Evolutionary conservation across 2,797 vertebrate genomes (phyloP).

Genomic region (Sciurus vulgaris): DNA sequence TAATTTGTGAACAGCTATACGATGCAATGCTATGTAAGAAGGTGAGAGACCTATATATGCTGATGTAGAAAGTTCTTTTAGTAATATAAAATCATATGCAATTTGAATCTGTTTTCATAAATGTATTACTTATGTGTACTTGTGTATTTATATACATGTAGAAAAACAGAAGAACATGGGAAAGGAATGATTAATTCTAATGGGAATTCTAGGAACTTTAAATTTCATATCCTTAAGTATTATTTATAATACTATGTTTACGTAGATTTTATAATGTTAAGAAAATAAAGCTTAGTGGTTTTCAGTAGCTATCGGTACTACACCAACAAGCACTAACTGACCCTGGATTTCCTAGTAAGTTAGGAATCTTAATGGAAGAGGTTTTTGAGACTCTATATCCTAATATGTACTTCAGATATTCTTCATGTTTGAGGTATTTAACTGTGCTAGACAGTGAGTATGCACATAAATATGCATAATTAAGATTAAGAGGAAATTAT

Average conservation of each 20-base stretch:
- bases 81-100: background rate
- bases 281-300: slow-evolving; percentile 38
- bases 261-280: slow-evolving; percentile 17
- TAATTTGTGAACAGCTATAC: slow-evolving; percentile 3
- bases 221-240: slow-evolving; percentile 13
- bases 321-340: background rate
- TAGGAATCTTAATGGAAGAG: background rate
- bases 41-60: background rate
- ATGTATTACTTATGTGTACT: background rate
- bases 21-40: background rate
- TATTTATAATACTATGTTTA: slow-evolving; percentile 12
- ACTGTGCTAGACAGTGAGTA: background rate
- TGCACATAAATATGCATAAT: background rate
- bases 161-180: background rate
- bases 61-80: background rate
- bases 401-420: background rate
- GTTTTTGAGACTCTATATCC: background rate
- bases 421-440: background rate
- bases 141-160: background rate
- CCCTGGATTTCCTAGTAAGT: background rate
- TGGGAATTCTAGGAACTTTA: background rate
- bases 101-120: background rate
- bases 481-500: background rate
- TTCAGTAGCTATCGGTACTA: background rate
- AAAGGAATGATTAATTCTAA: background rate